Base-by-base conservation (phyloP, 2,113 vertebrate species). In the Phaethon lepturus region DNA sequence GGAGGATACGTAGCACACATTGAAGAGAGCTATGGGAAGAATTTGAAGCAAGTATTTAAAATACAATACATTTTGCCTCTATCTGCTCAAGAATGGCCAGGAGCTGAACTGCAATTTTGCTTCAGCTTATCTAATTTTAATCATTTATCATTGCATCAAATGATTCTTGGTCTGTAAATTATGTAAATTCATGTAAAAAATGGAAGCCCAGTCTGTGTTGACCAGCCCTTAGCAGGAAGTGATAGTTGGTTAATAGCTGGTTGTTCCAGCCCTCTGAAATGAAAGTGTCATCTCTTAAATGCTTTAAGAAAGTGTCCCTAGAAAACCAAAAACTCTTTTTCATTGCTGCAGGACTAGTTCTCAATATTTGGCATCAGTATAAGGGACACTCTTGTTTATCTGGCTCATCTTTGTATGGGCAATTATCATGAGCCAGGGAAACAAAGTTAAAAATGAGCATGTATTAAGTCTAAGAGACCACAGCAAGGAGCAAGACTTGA, bases 351-450 rank as follows among this genome's bases (percentile, higher is more conserved):
- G 60, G 75, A 26, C 9, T 31, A 44, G 31, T 72, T 79, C 91
- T 72, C 62, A 56, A 2, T 63, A 47, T 78, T 28, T 87, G 40
- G 26, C 49, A 29, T 29, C 0, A 0, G 2, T 35, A 13, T 17
- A 52, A 23, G 47, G n/a, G 28, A 74, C 25, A 35, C 11, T 55
- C 52, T 22, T 64, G 8, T 63, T 84, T 85, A 52, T 38, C 29
- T 80, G 49, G 16, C 24, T 90, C 17, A 47, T 42, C 35, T 89
- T 52, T 84, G 17, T 67, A 15, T 55, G 31, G 29, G 31, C 4
- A 44, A 78, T 71, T 63, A 80, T 8, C 23, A 74, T 9, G 33
- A 77, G 15, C 4, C 16, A 71, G 45, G 45, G 19, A 76, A 44
- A 55, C 13, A 60, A 4, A 59, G n/a, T 55, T 59, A 74, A 96